These are phyloP conservation scores for Clarias magur DNA, from an alignment of 2,113 vertebrate species.

Conservation along the genomic window DNA sequence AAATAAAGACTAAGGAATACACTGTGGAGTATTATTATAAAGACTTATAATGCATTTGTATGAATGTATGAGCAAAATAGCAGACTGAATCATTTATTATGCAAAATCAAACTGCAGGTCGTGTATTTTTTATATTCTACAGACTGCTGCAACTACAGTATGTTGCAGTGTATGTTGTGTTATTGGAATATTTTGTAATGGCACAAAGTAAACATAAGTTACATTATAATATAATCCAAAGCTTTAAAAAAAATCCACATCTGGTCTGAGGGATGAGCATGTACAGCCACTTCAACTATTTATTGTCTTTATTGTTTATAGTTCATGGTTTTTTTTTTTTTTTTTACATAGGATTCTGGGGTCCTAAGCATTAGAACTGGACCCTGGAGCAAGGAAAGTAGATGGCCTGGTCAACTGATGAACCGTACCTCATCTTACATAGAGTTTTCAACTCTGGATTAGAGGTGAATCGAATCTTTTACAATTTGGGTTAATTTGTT, in stretches of 20 bases:
- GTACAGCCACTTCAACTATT: not conserved
- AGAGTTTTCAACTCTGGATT: too few species aligned
- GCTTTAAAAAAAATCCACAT: not conserved
- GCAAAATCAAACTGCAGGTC: not conserved
- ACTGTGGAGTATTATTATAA: not conserved
- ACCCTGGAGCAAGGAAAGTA: too few species aligned
- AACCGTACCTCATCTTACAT: too few species aligned
- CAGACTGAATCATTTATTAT: not conserved
- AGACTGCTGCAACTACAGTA: not conserved
- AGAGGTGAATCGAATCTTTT: too few species aligned
- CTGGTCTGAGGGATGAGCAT: not conserved
- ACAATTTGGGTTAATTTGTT: too few species aligned
- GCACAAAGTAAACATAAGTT: not conserved
- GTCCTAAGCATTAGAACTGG: too few species aligned
- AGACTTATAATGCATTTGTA: not conserved
- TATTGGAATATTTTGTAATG: not conserved
- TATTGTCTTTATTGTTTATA: not conserved
- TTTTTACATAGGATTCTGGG: not conserved
- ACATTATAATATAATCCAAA: not conserved
- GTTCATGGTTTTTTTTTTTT: not conserved
- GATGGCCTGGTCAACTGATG: too few species aligned
- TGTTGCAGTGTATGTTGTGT: not conserved
- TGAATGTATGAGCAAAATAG: not conserved
- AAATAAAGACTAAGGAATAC: not conserved
- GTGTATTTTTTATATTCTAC: not conserved